Evolutionary conservation across 2,797 vertebrate genomes (phyloP).

Genomic region (Buceros bicornis): DNA sequence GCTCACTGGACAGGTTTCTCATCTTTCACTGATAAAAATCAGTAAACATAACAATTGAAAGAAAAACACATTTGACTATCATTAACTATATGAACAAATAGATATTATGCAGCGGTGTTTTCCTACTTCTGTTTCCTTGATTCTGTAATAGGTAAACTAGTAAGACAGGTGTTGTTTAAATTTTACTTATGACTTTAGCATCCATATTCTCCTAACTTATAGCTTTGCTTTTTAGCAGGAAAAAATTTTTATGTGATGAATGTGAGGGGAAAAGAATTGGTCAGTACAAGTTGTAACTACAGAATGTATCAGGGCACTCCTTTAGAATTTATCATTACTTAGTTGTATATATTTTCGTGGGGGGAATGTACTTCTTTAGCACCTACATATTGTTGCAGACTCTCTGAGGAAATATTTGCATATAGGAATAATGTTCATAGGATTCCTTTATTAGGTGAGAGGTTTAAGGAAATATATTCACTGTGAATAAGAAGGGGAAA

Average conservation of each 20-base stretch:
- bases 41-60: not conserved
- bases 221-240: not conserved
- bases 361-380: not conserved
- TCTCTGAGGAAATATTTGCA: not conserved
- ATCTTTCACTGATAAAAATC: not conserved
- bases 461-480: not conserved
- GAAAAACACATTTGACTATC: not conserved
- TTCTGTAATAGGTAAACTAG: not conserved
- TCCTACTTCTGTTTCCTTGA: not conserved
- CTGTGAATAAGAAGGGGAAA: not conserved
- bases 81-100: not conserved
- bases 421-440: not conserved
- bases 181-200: not conserved
- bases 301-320: not conserved
- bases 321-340: not conserved
- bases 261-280: not conserved
- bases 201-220: not conserved
- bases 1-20: conserved; percentile 18
- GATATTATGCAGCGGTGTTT: not conserved
- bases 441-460: not conserved
- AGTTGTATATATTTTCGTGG: not conserved
- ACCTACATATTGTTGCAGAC: not conserved
- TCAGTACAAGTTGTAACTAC: not conserved
- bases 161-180: not conserved
- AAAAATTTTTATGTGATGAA: not conserved